A percentile compares a stretch with the other conserved stretches of the same genome.
Evolutionary conservation across 2,797 vertebrate species (phyloP).

Genomic region (Xiphophorus birchmanni): DNA sequence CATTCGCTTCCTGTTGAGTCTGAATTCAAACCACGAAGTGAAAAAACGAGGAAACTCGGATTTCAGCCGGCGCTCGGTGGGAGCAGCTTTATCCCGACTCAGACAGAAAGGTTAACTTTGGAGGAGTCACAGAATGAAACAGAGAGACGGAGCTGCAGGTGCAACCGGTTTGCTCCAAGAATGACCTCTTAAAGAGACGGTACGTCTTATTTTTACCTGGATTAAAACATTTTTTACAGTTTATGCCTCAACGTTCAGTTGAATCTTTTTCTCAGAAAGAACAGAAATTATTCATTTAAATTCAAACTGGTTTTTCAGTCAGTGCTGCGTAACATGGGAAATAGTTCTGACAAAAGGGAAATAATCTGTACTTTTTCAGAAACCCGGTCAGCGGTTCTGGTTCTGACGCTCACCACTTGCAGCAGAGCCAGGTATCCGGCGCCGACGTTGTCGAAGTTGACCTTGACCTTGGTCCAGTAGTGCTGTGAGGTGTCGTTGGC

Average conservation of each 20-base stretch:
- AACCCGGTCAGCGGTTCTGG: no score
- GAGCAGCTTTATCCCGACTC: slow-evolving; percentile 13
- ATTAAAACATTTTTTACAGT: neutral
- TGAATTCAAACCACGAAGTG: slow-evolving; percentile 13
- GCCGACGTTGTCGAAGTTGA: slow-evolving; percentile 98
- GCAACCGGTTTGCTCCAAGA: neutral
- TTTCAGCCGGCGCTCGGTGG: slow-evolving; percentile 6
- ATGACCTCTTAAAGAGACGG: neutral
- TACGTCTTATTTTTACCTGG: neutral
- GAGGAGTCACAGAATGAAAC: slow-evolving; percentile 15
- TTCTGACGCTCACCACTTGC: slow-evolving; percentile 87
- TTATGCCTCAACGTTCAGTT: neutral
- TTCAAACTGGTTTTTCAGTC: neutral
- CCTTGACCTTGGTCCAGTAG: slow-evolving; percentile 97
- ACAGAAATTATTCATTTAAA: neutral
- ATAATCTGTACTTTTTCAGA: no score
- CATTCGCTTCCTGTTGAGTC: slow-evolving; percentile 6
- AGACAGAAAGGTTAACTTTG: slow-evolving; percentile 11
- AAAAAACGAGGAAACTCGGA: neutral
- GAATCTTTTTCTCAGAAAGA: neutral
- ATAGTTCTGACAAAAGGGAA: no score
- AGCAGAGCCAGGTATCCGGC: slow-evolving; percentile 95
- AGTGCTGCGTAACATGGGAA: no score
- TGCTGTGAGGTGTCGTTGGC: slow-evolving; percentile 83
- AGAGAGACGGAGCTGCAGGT: neutral